phyloP scores from a whole-genome alignment of 2,888 invertebrate genomes.

The Autographa gamma region DNA sequence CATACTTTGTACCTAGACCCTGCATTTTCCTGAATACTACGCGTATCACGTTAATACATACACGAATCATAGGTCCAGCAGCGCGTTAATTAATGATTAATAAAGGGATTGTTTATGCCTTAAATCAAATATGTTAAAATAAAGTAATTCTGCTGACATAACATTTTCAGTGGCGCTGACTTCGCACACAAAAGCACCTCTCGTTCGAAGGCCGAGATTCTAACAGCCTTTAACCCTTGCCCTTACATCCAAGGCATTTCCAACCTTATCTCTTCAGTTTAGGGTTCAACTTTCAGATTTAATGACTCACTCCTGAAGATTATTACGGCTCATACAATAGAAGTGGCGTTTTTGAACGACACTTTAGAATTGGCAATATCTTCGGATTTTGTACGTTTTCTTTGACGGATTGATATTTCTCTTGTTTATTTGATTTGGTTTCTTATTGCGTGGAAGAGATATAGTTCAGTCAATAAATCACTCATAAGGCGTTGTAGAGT shows the following conservation, averaged over 20 bases:
- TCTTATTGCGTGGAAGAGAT: neutral
- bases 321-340: slow-evolving; percentile 23
- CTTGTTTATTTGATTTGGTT: slow-evolving; percentile 5
- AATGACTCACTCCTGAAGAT: slow-evolving; percentile 16
- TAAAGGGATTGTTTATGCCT: too few relatives aligned
- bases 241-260: slow-evolving; percentile 21
- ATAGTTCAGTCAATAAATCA: too few relatives aligned
- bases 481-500: too few relatives aligned
- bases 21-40: too few relatives aligned
- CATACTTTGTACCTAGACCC: too few relatives aligned
- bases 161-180: slow-evolving; percentile 40
- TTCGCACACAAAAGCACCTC: slow-evolving; percentile 50
- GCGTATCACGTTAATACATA: too few relatives aligned
- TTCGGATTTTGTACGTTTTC: slow-evolving; percentile 5
- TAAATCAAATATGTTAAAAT: neutral
- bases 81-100: too few relatives aligned
- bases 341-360: slow-evolving; percentile 33
- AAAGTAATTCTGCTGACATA: slow-evolving; percentile 15
- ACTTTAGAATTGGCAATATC: slow-evolving; percentile 33
- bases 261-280: slow-evolving; percentile 19
- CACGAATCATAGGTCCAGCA: too few relatives aligned
- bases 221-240: slow-evolving; percentile 41
- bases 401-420: slow-evolving; percentile 6
- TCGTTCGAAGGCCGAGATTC: slow-evolving; percentile 47
- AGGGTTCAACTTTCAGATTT: slow-evolving; percentile 22